Evolutionary conservation across 2,797 vertebrate species (phyloP), one percentile per base, ranked within the genome.

Genomic region (Peromyscus eremicus): DNA sequence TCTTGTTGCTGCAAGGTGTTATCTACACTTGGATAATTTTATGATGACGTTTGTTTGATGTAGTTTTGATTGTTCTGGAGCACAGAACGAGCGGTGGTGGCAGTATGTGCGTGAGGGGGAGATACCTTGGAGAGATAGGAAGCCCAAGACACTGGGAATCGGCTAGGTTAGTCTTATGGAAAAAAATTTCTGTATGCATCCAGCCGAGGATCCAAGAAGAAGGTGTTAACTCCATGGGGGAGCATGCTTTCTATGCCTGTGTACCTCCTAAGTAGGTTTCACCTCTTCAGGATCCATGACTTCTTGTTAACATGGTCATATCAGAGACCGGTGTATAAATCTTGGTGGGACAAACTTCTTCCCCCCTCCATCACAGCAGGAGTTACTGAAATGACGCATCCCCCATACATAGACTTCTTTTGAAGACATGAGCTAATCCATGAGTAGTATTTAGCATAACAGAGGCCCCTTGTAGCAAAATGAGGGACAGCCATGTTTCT

Each of bases 381-480:
- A 25, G 34, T 95, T 95, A 55, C 79, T 68, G 73, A 96, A 89
- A 68, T 79, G 66, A 88, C 19, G 19, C 17, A 11, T 93, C 52
- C 66, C 60, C 85, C 27, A 13, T 60, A 84, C 27, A 13, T 60
- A 84, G 66, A 60, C 16, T 70, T 85, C 19, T 87, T 94, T 85
- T 90, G 52, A 95, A 40, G 37, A 76, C 76, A 64, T 90, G 46
- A 92, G 81, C 79, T 79, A 88, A 90, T 89, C 75, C 71, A 71
- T 29, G 25, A 68, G 87, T 92, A 90, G 16, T n/a, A 27, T 52
- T 97, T 80, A 95, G 62, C n/a, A 66, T 37, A 75, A 6, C 37
- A 6, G 3, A 81, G 10, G 34, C 37, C 84, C 77, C 64, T 94
- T 96, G 81, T 29, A 57, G 62, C 62, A 79, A 89, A 75, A 71